phyloP scores from a whole-genome alignment of 2,888 invertebrate genomes.

The Scotopteryx bipunctaria region DNA sequence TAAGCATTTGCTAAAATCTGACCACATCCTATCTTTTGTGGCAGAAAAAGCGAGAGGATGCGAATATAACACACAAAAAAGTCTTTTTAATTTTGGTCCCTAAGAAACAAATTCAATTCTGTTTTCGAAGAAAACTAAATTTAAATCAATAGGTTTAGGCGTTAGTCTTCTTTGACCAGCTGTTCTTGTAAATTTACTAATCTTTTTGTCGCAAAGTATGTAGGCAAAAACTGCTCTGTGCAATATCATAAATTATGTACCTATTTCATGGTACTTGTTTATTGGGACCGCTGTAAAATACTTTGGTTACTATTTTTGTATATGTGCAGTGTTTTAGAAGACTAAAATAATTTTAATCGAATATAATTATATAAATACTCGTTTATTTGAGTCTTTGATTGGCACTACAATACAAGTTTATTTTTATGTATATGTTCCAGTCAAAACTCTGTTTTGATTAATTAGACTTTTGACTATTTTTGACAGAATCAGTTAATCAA shows the following conservation, averaged over 20 bases:
- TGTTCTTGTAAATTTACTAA: background rate
- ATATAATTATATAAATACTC: conserved; percentile 60
- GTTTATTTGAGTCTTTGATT: conserved; percentile 44
- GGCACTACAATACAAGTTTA: background rate
- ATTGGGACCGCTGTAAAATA: background rate
- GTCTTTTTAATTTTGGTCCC: too few relatives aligned
- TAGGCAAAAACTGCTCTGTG: too few relatives aligned
- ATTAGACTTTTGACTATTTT: too few relatives aligned
- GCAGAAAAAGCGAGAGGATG: too few relatives aligned
- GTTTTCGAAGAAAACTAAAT: conserved; percentile 21
- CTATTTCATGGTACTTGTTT: conserved; percentile 9
- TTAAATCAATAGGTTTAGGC: conserved; percentile 13
- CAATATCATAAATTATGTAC: conserved; percentile 10
- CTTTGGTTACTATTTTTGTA: background rate
- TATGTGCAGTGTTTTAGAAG: conserved; percentile 57
- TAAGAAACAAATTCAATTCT: too few relatives aligned
- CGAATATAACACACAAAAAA: too few relatives aligned
- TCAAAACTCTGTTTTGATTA: too few relatives aligned
- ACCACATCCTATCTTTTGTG: too few relatives aligned
- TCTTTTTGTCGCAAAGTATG: too few relatives aligned
- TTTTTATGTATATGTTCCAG: too few relatives aligned
- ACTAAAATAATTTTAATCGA: conserved; percentile 56
- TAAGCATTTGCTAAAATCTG: too few relatives aligned
- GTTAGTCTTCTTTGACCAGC: conserved; percentile 63
- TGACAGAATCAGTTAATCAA: too few relatives aligned